Conservation (phyloP, 1,140 invertebrate species). For the Conus ventricosus region DNA sequence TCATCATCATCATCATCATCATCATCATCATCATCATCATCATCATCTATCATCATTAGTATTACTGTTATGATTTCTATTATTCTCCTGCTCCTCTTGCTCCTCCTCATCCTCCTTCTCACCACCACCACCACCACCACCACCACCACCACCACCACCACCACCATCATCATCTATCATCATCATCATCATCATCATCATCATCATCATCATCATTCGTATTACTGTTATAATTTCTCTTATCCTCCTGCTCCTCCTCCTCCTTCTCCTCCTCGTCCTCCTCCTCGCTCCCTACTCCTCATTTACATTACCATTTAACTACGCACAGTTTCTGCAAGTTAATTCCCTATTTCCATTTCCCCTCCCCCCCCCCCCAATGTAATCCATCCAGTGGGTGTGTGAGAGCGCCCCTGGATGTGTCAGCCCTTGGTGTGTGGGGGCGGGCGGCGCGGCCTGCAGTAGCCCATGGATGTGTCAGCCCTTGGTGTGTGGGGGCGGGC, state of each 20-base stretch:
- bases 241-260: not conserved
- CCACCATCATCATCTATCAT: not conserved
- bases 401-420: too few relatives aligned
- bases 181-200: constrained; percentile 13
- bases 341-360: not conserved
- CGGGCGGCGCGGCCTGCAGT: too few relatives aligned
- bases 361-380: too few relatives aligned
- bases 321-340: not conserved
- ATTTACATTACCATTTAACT: not conserved
- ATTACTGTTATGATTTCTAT: not conserved
- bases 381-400: too few relatives aligned
- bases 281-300: not conserved
- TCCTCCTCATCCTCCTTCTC: not conserved
- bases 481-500: too few relatives aligned
- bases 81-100: not conserved
- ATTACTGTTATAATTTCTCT: not conserved
- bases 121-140: not conserved
- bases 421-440: too few relatives aligned
- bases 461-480: too few relatives aligned
- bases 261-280: not conserved
- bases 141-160: not conserved
- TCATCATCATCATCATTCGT: constrained; percentile 6
- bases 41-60: constrained; percentile 10
- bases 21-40: constrained; percentile 15
- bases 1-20: constrained; percentile 9